phyloP scores from a whole-genome alignment of 2,888 invertebrate species.

The Meta bourneti region DNA sequence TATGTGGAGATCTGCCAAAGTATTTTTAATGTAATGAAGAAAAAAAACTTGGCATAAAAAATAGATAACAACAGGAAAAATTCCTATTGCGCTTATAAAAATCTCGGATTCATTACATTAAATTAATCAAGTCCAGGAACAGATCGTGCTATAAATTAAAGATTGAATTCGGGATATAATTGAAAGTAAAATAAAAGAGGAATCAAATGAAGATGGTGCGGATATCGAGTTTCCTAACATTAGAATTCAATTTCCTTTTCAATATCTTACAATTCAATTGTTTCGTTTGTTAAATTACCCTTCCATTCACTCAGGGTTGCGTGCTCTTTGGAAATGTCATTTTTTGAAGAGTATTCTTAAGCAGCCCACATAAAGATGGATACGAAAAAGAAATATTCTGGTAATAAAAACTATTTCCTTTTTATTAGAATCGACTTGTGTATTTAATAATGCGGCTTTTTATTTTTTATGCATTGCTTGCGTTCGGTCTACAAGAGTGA shows the following conservation, averaged over 20 bases:
- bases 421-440: no score
- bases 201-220: background rate
- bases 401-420: no score
- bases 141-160: constrained; percentile 26
- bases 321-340: background rate
- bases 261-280: background rate
- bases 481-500: no score
- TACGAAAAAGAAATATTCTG: background rate
- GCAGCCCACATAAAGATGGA: background rate
- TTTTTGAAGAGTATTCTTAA: background rate
- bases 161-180: constrained; percentile 24
- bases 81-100: constrained; percentile 7
- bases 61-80: constrained; percentile 20
- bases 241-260: constrained; percentile 16
- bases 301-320: background rate
- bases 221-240: background rate
- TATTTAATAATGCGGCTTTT: no score
- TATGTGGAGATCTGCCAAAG: constrained; percentile 20
- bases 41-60: background rate
- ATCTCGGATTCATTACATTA: constrained; percentile 19
- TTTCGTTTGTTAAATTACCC: constrained; percentile 14
- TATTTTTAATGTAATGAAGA: constrained; percentile 31
- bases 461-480: no score
- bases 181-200: background rate
- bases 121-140: constrained; percentile 30